Base-by-base conservation (phyloP, 2,888 invertebrate species). In the Xestia c-nigrum region DNA sequence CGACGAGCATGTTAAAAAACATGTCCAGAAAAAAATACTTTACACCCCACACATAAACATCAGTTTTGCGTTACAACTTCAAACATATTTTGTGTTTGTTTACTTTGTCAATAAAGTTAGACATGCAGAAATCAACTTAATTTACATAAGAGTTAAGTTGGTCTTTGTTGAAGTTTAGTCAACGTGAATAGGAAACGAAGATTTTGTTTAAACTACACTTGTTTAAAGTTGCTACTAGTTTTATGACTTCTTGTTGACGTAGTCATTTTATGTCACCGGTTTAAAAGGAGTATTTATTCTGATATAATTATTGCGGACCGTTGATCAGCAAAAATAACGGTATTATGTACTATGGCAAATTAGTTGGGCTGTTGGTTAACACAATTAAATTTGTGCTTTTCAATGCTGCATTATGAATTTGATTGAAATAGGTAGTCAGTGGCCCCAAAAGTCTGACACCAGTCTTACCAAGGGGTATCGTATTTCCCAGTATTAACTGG, bases 191-290 rank as follows among this genome's bases (percentile, higher is more conserved):
- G 59, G 59, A 61, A 31, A 31, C 19, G 31, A 38, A 31, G 59
- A 31, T 61, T 59, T 61, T 61, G 31, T 59, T 19, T 59, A 31
- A 31, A 61, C 31, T 38, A 19, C 4, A 61, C 31, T 61, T 61
- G 59, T 61, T 31, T 59, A 38, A 61, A 31, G 31, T 16, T 24
- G 4, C 31, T 81, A 55, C 66, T 61, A 19, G 38, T 61, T 75
- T 77, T 47, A 24, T 5, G 19, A 40, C 14, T 5, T 24, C 5
- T 43, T 43, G 5, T 10, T 70, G 47, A 78, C 10, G 12, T 21
- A n/a, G 5, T 9, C 16, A 46, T 59, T 69, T 46, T 24, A 38
- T 21, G n/a, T 21, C 10, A 65, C 38, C 5, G 10, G 50, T 74
- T 61, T 38, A 5, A 50, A 59, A 24, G 9, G 1, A 46, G 31